Base-by-base conservation (phyloP, 2,888 invertebrate genomes). In the Amblyteles armatorius region DNA sequence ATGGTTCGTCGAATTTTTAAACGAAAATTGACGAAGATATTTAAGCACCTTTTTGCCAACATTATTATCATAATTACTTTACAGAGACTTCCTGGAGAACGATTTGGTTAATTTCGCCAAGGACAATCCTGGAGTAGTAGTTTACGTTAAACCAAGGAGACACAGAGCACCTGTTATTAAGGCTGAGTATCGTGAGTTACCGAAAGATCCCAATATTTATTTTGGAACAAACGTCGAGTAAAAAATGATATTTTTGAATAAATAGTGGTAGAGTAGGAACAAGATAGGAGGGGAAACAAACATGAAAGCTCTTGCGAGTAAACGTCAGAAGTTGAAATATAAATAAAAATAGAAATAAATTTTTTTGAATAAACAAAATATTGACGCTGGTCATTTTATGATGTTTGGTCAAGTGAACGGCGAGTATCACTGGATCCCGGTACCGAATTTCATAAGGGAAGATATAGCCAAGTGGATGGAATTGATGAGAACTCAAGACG, bases 81-180 rank as follows among this genome's bases (percentile, higher is more conserved):
- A 5, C 94, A 98, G 99, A 92, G 97, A 98, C 84, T 99, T 97
- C 91, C 96, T 99, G 80, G 99, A 99, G 94, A 96, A 96, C 86
- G 96, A 98, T 91, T 93, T 99, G 71, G 94, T 99, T 1, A 96
- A 98, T 88, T 99, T 97, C 94, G 97, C 99, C 0, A 96, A 96
- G 91, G 95, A 95, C 36, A 97, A 99, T 94, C 99, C 99, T 0
- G 97, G 98, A 5, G 95, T 98, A 65, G 99, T 98, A 4, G 97
- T 99, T 0, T 99, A 99, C 92, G 94, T 99, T 3, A 98, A 99
- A 94, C 99, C 99, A 0, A 95, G 99, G 87, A 95, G 99, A 86
- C 98, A 99, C 92, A 95, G 97, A 71, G 94, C 95, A 0, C 97
- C 99, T 0, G 95, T 96, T 0, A 94, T 99, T 11, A 95, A 96